Evolutionary conservation across 1,140 invertebrate species (phyloP).

Genomic region (Stegodyphus dumicola): DNA sequence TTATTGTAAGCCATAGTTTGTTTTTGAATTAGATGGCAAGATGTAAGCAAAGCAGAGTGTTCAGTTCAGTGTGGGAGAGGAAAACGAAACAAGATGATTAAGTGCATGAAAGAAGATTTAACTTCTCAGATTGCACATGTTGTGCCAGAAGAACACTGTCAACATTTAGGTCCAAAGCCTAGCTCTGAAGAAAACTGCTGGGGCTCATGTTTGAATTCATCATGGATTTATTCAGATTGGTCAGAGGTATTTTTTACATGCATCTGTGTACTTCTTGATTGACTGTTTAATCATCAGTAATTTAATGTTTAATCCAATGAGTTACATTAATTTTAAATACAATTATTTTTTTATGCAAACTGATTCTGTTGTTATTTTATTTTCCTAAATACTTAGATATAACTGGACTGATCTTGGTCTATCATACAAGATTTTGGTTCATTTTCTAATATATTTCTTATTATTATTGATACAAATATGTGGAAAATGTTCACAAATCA

Average conservation of each 20-base stretch:
- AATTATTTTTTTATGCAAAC: background rate
- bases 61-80: constrained; percentile 79
- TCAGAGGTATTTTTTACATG: constrained; percentile 69
- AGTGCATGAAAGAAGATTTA: constrained; percentile 68
- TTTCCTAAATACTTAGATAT: too few relatives aligned
- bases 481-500: too few relatives aligned
- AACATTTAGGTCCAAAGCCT: constrained; percentile 71
- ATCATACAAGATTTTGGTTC: too few relatives aligned
- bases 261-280: too few relatives aligned
- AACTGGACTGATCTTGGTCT: too few relatives aligned
- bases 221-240: constrained; percentile 81
- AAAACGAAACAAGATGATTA: constrained; percentile 71
- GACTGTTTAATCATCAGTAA: background rate
- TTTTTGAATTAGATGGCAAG: constrained; percentile 28
- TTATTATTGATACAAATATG: too few relatives aligned
- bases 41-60: constrained; percentile 71
- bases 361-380: background rate
- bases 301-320: background rate
- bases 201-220: constrained; percentile 76
- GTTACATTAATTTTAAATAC: background rate
- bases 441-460: too few relatives aligned
- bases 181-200: constrained; percentile 73
- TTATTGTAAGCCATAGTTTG: too few relatives aligned
- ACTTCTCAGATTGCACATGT: constrained; percentile 51
- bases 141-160: constrained; percentile 69